A percentile compares a stretch with the other conserved stretches of the same genome.
Conservation (phyloP, 2,888 invertebrate species). For the Coelinius sp. region DNA sequence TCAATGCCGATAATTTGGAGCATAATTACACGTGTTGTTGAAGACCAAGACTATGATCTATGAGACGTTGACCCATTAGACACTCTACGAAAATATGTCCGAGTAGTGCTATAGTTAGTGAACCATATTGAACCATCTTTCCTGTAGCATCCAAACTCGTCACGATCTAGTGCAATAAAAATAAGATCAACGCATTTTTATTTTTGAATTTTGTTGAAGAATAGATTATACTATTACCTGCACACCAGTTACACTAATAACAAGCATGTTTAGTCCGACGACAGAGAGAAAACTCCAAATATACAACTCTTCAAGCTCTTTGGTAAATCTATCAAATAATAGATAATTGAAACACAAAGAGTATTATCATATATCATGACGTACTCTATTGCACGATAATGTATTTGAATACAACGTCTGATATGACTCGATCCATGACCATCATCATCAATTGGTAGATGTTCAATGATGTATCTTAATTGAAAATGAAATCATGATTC, state of each 20-base stretch:
- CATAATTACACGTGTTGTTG: background rate
- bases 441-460: background rate
- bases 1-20: background rate
- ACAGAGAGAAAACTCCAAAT: background rate
- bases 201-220: background rate
- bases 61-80: background rate
- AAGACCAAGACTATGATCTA: background rate
- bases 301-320: background rate
- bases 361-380: background rate
- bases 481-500: background rate
- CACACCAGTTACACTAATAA: constrained; percentile 8
- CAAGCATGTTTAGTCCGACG: background rate
- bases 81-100: constrained; percentile 13
- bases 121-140: background rate
- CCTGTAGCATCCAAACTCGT: background rate
- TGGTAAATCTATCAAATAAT: background rate
- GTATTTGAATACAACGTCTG: background rate
- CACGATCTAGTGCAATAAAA: background rate
- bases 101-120: background rate
- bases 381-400: background rate
- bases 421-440: background rate
- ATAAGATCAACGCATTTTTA: no score
- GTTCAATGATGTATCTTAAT: background rate
- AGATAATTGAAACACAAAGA: background rate
- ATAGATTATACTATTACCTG: background rate